These are phyloP conservation scores for Lethocerus indicus DNA, from an alignment of 1,140 invertebrate genomes.

Conservation along the genomic window DNA sequence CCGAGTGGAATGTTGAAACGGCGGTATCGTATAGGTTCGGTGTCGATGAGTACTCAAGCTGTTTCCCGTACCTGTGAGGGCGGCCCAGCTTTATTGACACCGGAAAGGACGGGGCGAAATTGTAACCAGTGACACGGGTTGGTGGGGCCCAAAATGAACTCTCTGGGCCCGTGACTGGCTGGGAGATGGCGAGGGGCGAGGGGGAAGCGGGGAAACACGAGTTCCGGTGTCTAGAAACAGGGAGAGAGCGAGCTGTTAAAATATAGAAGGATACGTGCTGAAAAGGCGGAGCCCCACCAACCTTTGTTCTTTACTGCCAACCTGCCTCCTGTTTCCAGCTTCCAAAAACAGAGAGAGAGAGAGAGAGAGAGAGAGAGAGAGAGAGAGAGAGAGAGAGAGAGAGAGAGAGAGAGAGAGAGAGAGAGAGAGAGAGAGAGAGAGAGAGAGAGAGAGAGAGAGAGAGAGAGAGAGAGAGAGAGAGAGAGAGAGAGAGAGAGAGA, in stretches of 20 bases:
- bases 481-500: conserved; percentile 8
- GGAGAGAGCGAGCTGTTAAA: not conserved
- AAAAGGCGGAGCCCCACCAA: not conserved
- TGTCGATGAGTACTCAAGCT: too few species aligned
- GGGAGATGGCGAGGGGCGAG: not conserved
- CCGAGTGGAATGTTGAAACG: too few species aligned
- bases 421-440: conserved; percentile 8
- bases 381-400: conserved; percentile 1
- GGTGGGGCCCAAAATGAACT: too few species aligned
- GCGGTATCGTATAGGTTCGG: too few species aligned
- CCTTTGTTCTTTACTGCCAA: not conserved
- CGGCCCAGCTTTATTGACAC: too few species aligned
- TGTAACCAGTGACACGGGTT: too few species aligned
- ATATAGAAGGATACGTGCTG: not conserved
- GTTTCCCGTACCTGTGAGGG: too few species aligned
- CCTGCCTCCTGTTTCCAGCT: not conserved
- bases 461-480: conserved; percentile 8
- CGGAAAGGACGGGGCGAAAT: too few species aligned
- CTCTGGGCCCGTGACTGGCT: not conserved
- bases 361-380: conserved; percentile 10
- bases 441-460: conserved; percentile 8
- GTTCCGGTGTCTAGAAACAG: not conserved
- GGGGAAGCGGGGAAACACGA: not conserved
- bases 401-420: conserved; percentile 6
- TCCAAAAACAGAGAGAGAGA: conserved; percentile 11